These are phyloP conservation scores for Rhabdomys dilectus DNA, from an alignment of 2,113 vertebrate species.

Conservation along the genomic window DNA sequence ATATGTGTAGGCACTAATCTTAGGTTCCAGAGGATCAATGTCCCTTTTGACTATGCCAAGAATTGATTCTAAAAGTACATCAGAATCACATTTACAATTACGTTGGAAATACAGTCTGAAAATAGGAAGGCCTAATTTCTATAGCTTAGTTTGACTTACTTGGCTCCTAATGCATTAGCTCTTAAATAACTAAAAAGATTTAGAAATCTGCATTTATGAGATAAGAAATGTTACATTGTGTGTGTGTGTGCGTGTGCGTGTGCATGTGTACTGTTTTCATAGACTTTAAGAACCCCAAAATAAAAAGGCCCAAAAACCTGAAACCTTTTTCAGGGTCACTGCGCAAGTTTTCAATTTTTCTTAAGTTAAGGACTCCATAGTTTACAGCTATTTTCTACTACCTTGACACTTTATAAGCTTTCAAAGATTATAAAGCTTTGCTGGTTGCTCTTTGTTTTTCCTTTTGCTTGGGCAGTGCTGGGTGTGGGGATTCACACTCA, in stretches of 20 bases:
- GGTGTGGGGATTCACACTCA: not conserved
- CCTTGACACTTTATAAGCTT: not conserved
- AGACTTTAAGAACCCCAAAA: not conserved
- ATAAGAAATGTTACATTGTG: not conserved
- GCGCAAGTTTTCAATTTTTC: not conserved
- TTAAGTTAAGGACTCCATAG: not conserved
- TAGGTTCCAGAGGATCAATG: not conserved
- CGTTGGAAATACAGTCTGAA: not conserved
- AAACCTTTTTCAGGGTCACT: not conserved
- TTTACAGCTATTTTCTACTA: not conserved
- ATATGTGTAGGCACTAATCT: not conserved
- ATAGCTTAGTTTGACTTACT: not conserved
- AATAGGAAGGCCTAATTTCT: not conserved
- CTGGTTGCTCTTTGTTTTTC: not conserved
- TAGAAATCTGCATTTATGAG: not conserved
- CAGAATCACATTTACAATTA: not conserved
- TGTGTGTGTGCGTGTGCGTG: not conserved
- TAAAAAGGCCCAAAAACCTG: not conserved
- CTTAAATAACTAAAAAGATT: not conserved
- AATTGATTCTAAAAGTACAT: constrained; percentile 8
- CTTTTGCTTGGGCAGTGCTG: not conserved
- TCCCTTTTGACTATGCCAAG: not conserved
- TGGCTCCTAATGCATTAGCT: constrained; percentile 30
- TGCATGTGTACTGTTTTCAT: not conserved
- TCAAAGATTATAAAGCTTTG: too few species aligned